Evolutionary conservation across 1,140 invertebrate species (phyloP).

Genomic region (Lordiphosa clarofinis): DNA sequence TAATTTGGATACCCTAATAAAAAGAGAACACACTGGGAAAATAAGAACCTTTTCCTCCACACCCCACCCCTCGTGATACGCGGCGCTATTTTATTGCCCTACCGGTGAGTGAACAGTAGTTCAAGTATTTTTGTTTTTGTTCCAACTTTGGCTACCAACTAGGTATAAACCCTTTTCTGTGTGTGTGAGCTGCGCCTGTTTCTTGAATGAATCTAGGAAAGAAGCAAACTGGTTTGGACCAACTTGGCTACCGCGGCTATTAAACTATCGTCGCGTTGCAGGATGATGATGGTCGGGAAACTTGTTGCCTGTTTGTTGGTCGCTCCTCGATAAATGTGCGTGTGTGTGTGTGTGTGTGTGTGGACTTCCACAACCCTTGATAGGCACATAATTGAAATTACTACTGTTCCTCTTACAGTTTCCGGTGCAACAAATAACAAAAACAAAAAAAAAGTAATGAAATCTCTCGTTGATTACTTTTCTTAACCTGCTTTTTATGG

Average conservation of each 20-base stretch:
- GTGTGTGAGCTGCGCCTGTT: conserved; percentile 49
- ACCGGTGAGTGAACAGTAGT: conserved; percentile 74
- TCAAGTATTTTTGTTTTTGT: conserved; percentile 56
- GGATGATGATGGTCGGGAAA: conserved; percentile 19
- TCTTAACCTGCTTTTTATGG: conserved; percentile 20
- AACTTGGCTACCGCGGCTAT: conserved; percentile 51
- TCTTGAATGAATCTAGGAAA: conserved; percentile 73
- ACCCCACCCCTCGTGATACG: conserved; percentile 11
- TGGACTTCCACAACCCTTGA: conserved; percentile 47
- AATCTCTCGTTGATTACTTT: conserved; percentile 46
- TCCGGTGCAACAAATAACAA: conserved; percentile 54
- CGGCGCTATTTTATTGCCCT: conserved; percentile 69
- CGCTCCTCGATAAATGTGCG: neutral
- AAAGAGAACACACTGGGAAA: conserved; percentile 37
- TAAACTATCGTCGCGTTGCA: conserved; percentile 44
- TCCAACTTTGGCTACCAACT: conserved; percentile 28
- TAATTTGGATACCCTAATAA: conserved; percentile 77
- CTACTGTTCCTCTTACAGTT: conserved; percentile 66
- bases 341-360: conserved; percentile 15
- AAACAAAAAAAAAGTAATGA: neutral
- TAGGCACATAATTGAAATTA: conserved; percentile 63
- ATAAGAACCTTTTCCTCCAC: conserved; percentile 6
- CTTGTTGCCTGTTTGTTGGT: conserved; percentile 15
- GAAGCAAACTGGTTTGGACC: conserved; percentile 62
- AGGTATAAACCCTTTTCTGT: conserved; percentile 52